Percentiles rank a stretch among this genome's conserved stretches.
Evolutionary conservation across 1,140 invertebrate genomes (phyloP).

Genomic region (Holcopasites calliopsidis): DNA sequence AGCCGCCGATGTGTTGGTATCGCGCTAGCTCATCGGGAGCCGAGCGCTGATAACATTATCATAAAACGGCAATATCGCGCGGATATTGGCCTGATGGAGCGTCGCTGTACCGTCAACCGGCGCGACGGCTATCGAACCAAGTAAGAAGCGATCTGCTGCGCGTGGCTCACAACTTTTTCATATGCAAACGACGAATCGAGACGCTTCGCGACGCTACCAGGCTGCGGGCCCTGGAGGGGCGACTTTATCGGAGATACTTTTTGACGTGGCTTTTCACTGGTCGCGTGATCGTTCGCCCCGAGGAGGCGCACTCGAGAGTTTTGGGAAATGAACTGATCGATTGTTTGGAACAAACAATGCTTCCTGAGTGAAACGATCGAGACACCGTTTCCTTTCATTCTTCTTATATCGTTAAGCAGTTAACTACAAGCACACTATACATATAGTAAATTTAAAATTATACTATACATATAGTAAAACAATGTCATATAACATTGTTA

Average conservation of each 20-base stretch:
- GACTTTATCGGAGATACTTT: not conserved
- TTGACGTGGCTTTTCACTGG: not conserved
- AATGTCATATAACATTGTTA: too few species aligned
- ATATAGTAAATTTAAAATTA: too few species aligned
- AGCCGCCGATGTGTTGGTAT: conserved; percentile 64
- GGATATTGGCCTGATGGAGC: conserved; percentile 66
- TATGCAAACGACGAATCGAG: conserved; percentile 69
- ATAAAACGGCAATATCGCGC: conserved; percentile 79
- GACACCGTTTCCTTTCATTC: too few species aligned
- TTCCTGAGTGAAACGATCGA: too few species aligned
- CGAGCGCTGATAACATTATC: conserved; percentile 79
- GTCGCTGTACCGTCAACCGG: conserved; percentile 34
- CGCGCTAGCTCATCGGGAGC: conserved; percentile 75
- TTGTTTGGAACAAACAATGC: too few species aligned
- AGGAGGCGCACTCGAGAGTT: not conserved
- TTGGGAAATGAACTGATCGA: not conserved
- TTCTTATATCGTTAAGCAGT: too few species aligned
- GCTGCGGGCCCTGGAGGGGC: not conserved
- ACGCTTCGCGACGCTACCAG: not conserved
- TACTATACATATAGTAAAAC: too few species aligned
- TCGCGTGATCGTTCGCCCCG: not conserved
- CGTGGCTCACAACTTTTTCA: conserved; percentile 67
- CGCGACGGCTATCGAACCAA: conserved; percentile 45
- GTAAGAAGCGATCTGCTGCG: conserved; percentile 56
- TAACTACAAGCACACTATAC: too few species aligned